Evolutionary conservation across 2,888 invertebrate genomes (phyloP).

Genomic region (Sminthurinus aureus): DNA sequence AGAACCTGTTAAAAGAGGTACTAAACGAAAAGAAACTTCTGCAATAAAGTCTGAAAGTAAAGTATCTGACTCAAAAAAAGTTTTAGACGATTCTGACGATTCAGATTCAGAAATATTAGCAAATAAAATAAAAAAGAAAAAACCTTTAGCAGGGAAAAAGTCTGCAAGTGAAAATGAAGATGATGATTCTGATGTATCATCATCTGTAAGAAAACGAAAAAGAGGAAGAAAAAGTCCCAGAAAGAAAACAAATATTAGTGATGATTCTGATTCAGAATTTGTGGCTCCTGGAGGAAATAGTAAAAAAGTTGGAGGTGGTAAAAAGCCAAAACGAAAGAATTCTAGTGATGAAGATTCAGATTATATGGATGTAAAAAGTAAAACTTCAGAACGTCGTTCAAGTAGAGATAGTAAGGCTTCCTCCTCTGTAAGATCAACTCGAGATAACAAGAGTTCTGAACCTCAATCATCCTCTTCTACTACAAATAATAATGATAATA

Average conservation of each 20-base stretch:
- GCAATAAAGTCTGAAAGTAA: background rate
- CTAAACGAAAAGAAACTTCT: background rate
- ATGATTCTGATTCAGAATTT: background rate
- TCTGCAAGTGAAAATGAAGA: background rate
- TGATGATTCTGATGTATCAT: conserved; percentile 2
- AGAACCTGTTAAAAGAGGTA: conserved; percentile 2
- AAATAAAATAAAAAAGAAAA: background rate
- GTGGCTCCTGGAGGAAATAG: background rate
- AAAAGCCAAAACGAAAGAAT: background rate
- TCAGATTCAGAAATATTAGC: background rate
- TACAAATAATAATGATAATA: background rate
- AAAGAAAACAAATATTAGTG: background rate
- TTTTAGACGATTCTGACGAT: background rate
- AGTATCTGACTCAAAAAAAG: background rate
- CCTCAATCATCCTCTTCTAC: background rate
- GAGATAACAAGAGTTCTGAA: background rate
- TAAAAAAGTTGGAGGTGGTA: background rate
- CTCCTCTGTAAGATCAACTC: background rate
- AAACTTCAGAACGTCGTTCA: conserved; percentile 18
- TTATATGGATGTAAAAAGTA: background rate
- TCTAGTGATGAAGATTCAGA: conserved; percentile 25
- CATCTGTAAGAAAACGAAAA: background rate
- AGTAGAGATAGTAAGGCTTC: background rate
- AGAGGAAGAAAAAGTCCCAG: background rate
- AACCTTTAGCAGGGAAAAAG: conserved; percentile 1